Evolutionary conservation across 2,797 vertebrate species (phyloP).

Genomic region (Sarcophilus harrisii): DNA sequence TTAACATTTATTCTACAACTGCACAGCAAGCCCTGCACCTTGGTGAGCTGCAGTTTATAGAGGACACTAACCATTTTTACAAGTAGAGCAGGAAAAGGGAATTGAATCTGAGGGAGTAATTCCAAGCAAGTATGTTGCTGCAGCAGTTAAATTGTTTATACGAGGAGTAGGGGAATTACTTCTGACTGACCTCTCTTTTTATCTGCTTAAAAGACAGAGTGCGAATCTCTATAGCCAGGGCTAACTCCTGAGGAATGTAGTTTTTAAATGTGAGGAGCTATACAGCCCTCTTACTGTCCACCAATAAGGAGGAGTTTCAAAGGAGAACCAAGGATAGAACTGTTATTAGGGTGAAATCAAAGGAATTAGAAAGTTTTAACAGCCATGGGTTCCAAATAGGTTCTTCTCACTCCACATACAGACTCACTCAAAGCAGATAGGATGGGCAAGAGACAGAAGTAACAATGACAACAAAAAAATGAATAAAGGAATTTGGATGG

Average conservation of each 20-base stretch:
- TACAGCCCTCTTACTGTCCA: constrained; percentile 62
- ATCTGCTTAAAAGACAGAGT: constrained; percentile 89
- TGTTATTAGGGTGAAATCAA: constrained; percentile 77
- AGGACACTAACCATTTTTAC: constrained; percentile 90
- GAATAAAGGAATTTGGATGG: constrained; percentile 34
- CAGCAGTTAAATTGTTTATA: constrained; percentile 89
- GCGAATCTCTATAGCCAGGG: constrained; percentile 84
- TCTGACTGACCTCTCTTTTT: constrained; percentile 89
- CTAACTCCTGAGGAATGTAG: constrained; percentile 82
- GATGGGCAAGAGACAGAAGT: constrained; percentile 53
- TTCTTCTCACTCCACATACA: constrained; percentile 1
- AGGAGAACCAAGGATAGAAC: constrained; percentile 66
- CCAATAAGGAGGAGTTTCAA: constrained; percentile 77
- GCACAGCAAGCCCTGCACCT: constrained; percentile 87
- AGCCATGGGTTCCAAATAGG: constrained; percentile 65
- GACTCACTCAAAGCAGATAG: constrained; percentile 53
- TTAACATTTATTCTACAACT: constrained; percentile 92
- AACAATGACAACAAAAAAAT: constrained; percentile 42
- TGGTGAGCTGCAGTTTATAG: constrained; percentile 88
- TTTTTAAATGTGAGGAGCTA: constrained; percentile 81
- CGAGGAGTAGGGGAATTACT: constrained; percentile 88
- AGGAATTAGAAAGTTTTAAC: constrained; percentile 76
- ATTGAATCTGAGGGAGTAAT: constrained; percentile 91
- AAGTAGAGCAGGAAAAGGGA: constrained; percentile 89
- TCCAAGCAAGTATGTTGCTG: constrained; percentile 88